These are phyloP conservation scores for Pitta sordida DNA, from an alignment of 2,113 vertebrate species.

Conservation along the genomic window DNA sequence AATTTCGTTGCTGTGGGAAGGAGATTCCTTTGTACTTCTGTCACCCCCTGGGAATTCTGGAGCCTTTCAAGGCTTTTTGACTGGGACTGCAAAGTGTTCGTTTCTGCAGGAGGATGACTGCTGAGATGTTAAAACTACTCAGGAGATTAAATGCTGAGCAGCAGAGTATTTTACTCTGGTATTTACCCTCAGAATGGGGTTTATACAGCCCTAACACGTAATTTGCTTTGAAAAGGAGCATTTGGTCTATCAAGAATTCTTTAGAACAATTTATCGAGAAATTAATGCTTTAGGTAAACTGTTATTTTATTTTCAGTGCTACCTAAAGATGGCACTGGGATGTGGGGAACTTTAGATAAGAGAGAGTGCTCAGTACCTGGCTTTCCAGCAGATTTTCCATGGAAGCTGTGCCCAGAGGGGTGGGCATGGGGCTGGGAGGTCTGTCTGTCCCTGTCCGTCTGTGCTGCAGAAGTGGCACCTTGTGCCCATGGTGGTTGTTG, in stretches of 20 bases:
- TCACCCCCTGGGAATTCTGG: neutral
- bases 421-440: rapidly evolving
- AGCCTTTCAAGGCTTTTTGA: neutral
- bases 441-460: neutral
- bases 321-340: neutral
- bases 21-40: neutral
- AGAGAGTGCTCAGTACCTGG: neutral
- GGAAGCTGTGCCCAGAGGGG: neutral
- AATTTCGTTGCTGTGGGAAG: rapidly evolving
- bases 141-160: neutral
- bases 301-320: neutral
- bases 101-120: neutral
- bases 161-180: too few relatives aligned
- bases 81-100: neutral
- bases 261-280: neutral
- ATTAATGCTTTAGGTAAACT: neutral
- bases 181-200: neutral
- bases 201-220: neutral
- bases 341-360: neutral
- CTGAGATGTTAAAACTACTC: neutral
- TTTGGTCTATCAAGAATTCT: neutral
- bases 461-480: neutral
- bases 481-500: neutral
- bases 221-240: neutral
- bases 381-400: neutral